phyloP scores from a whole-genome alignment of 2,113 vertebrate genomes.

The Fukomys damarensis region DNA sequence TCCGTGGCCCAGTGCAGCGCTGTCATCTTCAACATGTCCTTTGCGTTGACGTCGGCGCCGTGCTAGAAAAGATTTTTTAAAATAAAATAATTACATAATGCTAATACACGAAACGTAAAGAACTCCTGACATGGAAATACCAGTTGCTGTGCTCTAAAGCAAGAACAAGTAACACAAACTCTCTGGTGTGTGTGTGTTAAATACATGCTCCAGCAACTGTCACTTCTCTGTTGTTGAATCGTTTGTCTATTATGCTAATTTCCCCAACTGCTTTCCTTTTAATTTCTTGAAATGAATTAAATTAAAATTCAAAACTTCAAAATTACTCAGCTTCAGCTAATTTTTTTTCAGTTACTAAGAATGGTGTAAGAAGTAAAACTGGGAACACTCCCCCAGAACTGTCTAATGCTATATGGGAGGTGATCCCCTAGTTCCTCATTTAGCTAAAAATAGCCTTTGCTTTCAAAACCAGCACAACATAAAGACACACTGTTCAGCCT shows the following conservation, averaged over 20 bases:
- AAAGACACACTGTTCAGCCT: background rate
- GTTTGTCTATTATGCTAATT: background rate
- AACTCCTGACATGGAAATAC: conserved; percentile 30
- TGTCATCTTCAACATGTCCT: conserved; percentile 95
- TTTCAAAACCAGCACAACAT: conserved; percentile 51
- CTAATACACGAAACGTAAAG: conserved; percentile 33
- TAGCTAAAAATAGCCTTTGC: conserved; percentile 8
- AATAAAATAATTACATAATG: conserved; percentile 33
- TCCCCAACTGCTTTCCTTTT: conserved; percentile 44
- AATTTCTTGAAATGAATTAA: conserved; percentile 34
- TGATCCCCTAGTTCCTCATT: background rate
- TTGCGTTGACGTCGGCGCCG: conserved; percentile 93
- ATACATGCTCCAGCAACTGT: background rate
- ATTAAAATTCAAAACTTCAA: no score
- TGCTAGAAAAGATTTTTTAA: conserved; percentile 86
- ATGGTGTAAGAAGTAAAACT: background rate
- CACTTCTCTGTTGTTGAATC: background rate
- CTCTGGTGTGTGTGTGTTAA: conserved; percentile 6
- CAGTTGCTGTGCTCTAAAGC: conserved; percentile 22
- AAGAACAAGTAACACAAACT: conserved; percentile 17
- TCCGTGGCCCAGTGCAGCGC: conserved; percentile 94
- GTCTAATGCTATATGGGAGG: background rate
- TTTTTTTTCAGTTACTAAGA: background rate
- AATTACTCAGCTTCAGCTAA: background rate
- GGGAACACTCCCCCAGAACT: background rate